phyloP scores from a whole-genome alignment of 2,888 invertebrate genomes.

The Choreutis nemorana region DNA sequence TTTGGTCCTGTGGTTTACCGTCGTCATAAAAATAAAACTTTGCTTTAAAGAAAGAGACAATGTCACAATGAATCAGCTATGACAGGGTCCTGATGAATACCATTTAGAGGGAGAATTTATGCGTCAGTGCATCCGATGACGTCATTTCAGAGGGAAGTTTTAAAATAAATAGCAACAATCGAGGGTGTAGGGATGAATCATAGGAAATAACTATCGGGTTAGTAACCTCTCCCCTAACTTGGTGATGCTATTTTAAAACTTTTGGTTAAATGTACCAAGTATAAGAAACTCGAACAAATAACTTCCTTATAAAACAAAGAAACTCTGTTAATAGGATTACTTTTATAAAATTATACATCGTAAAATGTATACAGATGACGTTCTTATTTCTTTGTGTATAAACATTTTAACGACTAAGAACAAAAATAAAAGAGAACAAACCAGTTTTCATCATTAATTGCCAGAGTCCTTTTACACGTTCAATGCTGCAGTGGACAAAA shows the following conservation, averaged over 20 bases:
- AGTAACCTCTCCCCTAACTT: slow-evolving; percentile 39
- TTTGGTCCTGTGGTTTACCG: slow-evolving; percentile 16
- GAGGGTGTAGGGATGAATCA: slow-evolving; percentile 61
- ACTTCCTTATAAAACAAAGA: no score
- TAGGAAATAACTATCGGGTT: slow-evolving; percentile 49
- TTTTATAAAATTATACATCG: no score
- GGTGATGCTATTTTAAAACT: no score
- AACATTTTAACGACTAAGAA: no score
- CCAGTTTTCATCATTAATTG: no score
- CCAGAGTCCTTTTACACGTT: neutral
- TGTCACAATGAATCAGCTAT: slow-evolving; percentile 41
- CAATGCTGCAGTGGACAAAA: slow-evolving; percentile 15
- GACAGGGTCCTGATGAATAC: slow-evolving; percentile 40
- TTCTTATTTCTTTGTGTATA: no score
- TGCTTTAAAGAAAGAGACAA: slow-evolving; percentile 21
- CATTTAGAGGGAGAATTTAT: slow-evolving; percentile 26
- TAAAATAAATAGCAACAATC: slow-evolving; percentile 35
- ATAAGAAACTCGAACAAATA: no score
- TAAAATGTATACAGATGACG: no score
- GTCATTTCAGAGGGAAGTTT: slow-evolving; percentile 40
- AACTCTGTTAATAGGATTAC: no score
- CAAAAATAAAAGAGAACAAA: no score
- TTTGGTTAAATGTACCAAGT: no score
- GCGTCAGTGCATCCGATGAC: slow-evolving; percentile 44
- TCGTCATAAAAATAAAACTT: slow-evolving; percentile 27